Percentiles rank a stretch among this genome's conserved stretches.
These are phyloP conservation scores for Lepidocyrtoides sp. DNA, from an alignment of 2,888 invertebrate genomes.

Conservation along the genomic window DNA sequence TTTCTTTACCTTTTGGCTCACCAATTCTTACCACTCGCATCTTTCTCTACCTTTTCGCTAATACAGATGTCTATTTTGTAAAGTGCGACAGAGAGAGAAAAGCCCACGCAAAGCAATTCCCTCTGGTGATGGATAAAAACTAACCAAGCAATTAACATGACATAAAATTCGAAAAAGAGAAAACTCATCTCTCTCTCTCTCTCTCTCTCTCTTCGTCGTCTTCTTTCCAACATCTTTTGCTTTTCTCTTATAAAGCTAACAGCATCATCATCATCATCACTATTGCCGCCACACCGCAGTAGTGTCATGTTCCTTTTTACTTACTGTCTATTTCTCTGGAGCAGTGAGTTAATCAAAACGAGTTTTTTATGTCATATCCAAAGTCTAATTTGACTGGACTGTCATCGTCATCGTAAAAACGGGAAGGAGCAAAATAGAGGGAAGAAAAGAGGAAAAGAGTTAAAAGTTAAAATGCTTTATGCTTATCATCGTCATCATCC, in stretches of 20 bases:
- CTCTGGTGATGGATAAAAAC: conserved; percentile 76
- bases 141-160: conserved; percentile 81
- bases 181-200: conserved; percentile 70
- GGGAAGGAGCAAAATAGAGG: conserved; percentile 8
- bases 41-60: conserved; percentile 28
- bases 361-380: conserved; percentile 73
- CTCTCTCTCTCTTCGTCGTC: conserved; percentile 7
- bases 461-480: conserved; percentile 54
- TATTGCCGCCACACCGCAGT: not conserved
- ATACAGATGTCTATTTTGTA: conserved; percentile 51
- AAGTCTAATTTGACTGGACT: conserved; percentile 75
- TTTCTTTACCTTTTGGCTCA: not conserved
- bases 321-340: not conserved
- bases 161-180: conserved; percentile 74
- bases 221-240: not conserved
- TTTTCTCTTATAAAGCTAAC: not conserved
- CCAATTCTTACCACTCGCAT: not conserved
- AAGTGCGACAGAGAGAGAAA: not conserved
- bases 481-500: conserved; percentile 50
- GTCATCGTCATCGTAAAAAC: conserved; percentile 66
- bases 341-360: conserved; percentile 64
- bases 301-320: conserved; percentile 24
- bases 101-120: conserved; percentile 64
- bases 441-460: not conserved
- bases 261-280: not conserved